Evolutionary conservation across 1,140 invertebrate species (phyloP), one percentile per base, ranked within the genome.

Genomic region (Aphaenogaster ashmeadi): DNA sequence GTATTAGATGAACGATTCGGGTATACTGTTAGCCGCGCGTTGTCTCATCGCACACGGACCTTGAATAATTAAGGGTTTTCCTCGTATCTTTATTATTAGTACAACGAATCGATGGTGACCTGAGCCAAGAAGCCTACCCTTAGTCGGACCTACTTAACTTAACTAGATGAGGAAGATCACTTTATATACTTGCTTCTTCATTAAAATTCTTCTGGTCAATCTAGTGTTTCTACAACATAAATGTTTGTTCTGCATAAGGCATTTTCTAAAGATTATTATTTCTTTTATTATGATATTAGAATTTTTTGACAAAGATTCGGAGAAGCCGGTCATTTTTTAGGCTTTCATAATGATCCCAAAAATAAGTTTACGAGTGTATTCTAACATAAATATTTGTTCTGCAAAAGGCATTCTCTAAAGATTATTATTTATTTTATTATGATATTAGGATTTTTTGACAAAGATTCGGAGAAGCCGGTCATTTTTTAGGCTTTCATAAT

Each of bases 11-110:
- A 36, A 60, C 67, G n/a, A 18, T 77, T 56, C 13, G 13, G 21
- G n/a, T 21, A 44, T 11, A 47, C 8, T 7, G n/a, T 21, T 33
- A 56, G 21, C 27, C 36, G 38, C 52, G 38, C 52, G 27, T 83
- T 56, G 38, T 7, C 3, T 84, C 52, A 27, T 36, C 8, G 33
- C 52, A 50, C 36, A 74, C 18, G 21, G 33, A 38, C 4, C n/a
- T 52, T 74, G 27, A 44, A 84, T 84, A 47, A 74, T 84, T 50
- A 75, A 71, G 11, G 6, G 21, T 81, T 38, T 56, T 44, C 13
- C 66, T 69, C 15, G 36, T 50, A 47, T 83, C 52, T 33, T 72
- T 74, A 74, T 83, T 74, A 83, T 74, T 74, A 74, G 41, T 36
- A 50, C 54, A 21, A 58, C 27, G 27, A 33, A 75, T 84, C 80